Percentiles rank a stretch among this genome's conserved stretches.
These are phyloP conservation scores for Emydocephalus ijimae DNA, from an alignment of 2,113 vertebrate species.

Conservation along the genomic window DNA sequence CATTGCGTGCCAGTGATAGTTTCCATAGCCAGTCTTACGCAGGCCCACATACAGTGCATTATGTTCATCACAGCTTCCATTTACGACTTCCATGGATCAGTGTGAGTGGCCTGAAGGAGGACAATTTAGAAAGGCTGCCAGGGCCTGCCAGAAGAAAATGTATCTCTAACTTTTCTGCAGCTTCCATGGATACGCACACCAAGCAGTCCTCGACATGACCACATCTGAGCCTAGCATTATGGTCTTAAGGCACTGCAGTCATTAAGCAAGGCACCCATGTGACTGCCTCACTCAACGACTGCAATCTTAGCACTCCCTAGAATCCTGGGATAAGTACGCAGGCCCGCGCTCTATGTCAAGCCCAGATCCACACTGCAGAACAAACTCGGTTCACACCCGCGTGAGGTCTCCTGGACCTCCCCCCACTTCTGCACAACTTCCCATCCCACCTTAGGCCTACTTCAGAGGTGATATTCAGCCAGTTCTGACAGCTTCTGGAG, in stretches of 20 bases:
- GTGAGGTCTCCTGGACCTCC: too few relatives aligned
- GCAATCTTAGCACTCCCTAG: not conserved
- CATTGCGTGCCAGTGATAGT: not conserved
- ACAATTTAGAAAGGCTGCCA: not conserved
- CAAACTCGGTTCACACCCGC: too few relatives aligned
- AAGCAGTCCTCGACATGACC: not conserved
- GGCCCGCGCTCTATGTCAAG: too few relatives aligned
- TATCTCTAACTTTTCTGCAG: not conserved
- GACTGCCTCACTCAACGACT: not conserved
- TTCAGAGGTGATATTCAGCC: too few relatives aligned
- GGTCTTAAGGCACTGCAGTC: not conserved
- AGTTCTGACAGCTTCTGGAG: too few relatives aligned
- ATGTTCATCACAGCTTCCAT: not conserved
- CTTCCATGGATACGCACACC: not conserved
- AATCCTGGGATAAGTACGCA: not conserved
- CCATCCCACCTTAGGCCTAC: too few relatives aligned
- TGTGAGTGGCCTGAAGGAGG: not conserved
- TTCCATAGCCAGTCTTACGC: not conserved
- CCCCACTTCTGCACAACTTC: too few relatives aligned
- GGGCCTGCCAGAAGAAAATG: not conserved
- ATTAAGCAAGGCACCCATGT: not conserved
- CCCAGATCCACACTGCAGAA: too few relatives aligned
- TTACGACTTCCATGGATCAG: not conserved
- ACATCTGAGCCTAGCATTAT: not conserved
- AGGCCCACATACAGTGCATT: not conserved